A percentile compares a stretch with the other conserved stretches of the same genome.
Evolutionary conservation across 2,113 vertebrate species (phyloP).

Genomic region (Eulemur rufifrons): DNA sequence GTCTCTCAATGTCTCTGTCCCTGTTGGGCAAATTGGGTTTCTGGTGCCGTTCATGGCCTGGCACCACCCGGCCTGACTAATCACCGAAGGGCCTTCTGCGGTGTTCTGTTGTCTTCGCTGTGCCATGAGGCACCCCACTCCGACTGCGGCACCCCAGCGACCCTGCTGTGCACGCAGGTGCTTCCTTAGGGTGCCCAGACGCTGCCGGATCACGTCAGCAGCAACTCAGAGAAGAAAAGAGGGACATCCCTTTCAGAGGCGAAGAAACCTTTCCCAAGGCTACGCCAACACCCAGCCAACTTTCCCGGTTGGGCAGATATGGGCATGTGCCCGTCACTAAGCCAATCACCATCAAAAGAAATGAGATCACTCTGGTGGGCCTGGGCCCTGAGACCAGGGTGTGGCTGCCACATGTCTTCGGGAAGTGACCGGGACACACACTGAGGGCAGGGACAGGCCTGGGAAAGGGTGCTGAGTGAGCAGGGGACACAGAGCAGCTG

Average conservation of each 20-base stretch:
- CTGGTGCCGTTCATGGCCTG: neutral
- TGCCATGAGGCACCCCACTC: neutral
- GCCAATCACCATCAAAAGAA: neutral
- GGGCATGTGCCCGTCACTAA: neutral
- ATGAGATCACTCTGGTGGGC: neutral
- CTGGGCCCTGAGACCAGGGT: neutral
- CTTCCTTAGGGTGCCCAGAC: neutral
- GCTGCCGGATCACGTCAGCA: neutral
- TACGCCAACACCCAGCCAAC: neutral
- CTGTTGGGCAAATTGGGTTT: neutral
- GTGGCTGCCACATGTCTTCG: neutral
- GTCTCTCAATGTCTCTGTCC: neutral
- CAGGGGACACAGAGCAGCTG: neutral
- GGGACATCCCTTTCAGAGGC: no score
- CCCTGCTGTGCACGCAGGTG: no score
- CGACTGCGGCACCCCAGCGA: fast-evolving
- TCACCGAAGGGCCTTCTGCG: neutral
- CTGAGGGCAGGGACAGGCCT: neutral
- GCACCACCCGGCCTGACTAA: neutral
- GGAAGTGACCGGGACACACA: neutral
- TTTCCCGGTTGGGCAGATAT: neutral
- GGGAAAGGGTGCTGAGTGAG: neutral
- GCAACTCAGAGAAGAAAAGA: neutral
- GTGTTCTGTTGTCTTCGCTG: neutral
- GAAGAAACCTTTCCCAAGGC: neutral